These are phyloP conservation scores for Apoderus coryli DNA, from an alignment of 2,888 invertebrate genomes.

Conservation along the genomic window DNA sequence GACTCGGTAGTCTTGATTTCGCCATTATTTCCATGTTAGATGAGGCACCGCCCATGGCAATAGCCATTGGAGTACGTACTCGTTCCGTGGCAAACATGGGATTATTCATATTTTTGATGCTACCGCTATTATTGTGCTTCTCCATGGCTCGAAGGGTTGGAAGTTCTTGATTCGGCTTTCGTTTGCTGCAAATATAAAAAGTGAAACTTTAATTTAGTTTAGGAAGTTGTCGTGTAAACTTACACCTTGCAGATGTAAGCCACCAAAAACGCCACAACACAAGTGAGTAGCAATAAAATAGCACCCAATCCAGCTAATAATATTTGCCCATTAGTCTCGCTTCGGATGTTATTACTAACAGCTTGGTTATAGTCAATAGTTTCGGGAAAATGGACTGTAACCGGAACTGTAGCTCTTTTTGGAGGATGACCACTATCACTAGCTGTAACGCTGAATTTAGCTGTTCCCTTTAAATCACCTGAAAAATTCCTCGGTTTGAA, in stretches of 20 bases:
- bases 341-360: conserved; percentile 14
- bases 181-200: conserved; percentile 16
- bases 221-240: too few relatives aligned
- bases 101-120: conserved; percentile 27
- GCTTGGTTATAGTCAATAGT: conserved; percentile 17
- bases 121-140: too few relatives aligned
- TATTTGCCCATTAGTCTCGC: conserved; percentile 25
- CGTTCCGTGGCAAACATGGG: conserved; percentile 28
- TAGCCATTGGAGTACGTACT: conserved; percentile 30
- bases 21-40: conserved; percentile 30
- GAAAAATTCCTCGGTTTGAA: too few relatives aligned
- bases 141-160: too few relatives aligned
- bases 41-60: conserved; percentile 31
- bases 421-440: conserved; percentile 77
- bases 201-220: too few relatives aligned
- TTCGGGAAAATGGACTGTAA: conserved; percentile 46
- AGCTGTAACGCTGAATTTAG: conserved; percentile 69
- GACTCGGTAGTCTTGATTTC: conserved; percentile 28
- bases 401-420: conserved; percentile 54
- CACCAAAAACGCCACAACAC: conserved; percentile 60
- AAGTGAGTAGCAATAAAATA: conserved; percentile 54
- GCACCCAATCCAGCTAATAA: conserved; percentile 51
- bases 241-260: conserved; percentile 64
- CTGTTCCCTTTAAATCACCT: conserved; percentile 34
- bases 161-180: conserved; percentile 23